phyloP scores from a whole-genome alignment of 2,113 vertebrate species.

The Prolemur simus region DNA sequence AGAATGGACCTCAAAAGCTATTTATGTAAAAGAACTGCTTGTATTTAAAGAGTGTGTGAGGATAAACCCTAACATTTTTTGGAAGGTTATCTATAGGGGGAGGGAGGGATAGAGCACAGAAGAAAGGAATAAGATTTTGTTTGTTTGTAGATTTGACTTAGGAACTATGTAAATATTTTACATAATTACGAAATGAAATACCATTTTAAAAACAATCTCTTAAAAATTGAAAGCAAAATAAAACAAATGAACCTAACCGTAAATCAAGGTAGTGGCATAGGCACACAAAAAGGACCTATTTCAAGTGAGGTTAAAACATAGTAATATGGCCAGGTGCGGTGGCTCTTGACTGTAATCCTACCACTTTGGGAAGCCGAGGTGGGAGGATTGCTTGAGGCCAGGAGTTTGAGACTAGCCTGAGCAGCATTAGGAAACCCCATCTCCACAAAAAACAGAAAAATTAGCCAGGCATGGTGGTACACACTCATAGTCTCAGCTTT shows the following conservation, averaged over 20 bases:
- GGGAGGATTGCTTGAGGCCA: too few species aligned
- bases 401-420: too few species aligned
- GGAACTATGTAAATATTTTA: conserved; percentile 43
- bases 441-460: too few species aligned
- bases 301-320: neutral
- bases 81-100: neutral
- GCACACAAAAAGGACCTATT: neutral
- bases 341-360: too few species aligned
- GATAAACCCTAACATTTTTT: neutral
- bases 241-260: neutral
- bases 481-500: too few species aligned
- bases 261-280: conserved; percentile 19
- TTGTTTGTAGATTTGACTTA: conserved; percentile 30
- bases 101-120: neutral
- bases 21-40: conserved; percentile 24
- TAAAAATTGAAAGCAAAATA: conserved; percentile 46
- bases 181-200: conserved; percentile 45
- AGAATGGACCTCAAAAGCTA: neutral
- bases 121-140: neutral
- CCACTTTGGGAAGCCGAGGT: too few species aligned
- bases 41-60: neutral
- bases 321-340: neutral
- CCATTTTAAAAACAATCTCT: conserved; percentile 7
- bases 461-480: too few species aligned
- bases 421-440: too few species aligned